These are phyloP conservation scores for Heliangelus exortis DNA, from an alignment of 2,797 vertebrate species.

Conservation along the genomic window DNA sequence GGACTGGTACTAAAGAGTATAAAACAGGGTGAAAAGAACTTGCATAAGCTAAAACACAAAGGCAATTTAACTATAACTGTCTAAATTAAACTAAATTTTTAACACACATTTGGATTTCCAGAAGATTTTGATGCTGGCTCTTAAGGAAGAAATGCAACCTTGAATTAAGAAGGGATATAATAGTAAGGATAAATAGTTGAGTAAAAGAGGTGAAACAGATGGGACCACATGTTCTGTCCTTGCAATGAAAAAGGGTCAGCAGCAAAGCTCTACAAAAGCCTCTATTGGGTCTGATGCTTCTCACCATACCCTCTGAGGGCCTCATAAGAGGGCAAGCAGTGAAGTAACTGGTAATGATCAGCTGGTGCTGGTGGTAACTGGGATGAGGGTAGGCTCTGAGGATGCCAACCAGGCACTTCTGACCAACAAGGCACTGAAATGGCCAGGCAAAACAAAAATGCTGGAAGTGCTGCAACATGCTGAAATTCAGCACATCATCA, in stretches of 20 bases:
- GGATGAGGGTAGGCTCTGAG: neutral
- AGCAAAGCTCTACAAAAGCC: neutral
- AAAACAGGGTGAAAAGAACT: neutral
- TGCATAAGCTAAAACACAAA: neutral
- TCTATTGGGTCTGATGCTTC: neutral
- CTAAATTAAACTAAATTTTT: neutral
- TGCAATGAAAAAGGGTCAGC: fast-evolving
- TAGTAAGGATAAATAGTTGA: neutral
- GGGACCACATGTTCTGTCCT: neutral
- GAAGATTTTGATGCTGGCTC: neutral
- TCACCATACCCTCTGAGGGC: neutral
- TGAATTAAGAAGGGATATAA: neutral
- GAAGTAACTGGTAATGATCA: neutral
- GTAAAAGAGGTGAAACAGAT: neutral
- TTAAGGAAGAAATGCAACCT: neutral
- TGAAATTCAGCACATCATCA: neutral
- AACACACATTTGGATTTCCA: neutral
- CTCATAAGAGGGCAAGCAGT: neutral
- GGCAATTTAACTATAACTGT: neutral
- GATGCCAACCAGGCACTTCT: neutral
- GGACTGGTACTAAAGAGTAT: neutral
- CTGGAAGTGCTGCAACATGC: neutral
- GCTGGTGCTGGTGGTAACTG: neutral
- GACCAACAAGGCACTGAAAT: neutral
- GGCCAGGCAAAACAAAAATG: neutral